Base-by-base conservation (phyloP, 1,140 invertebrate genomes). In the Camponotus vicinus region DNA sequence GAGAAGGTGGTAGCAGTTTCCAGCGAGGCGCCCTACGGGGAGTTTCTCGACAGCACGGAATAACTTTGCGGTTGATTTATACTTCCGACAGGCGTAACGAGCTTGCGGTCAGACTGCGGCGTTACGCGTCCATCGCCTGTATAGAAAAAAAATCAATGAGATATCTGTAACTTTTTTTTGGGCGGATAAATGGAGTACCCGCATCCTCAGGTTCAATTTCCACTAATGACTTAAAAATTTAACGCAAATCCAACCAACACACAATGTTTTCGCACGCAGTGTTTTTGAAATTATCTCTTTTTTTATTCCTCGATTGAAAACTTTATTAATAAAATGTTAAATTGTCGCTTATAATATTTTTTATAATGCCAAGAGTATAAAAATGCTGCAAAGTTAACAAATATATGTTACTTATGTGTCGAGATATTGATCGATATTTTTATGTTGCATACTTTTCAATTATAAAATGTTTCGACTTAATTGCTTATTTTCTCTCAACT, bases 21-120 rank as follows among this genome's bases (percentile, higher is more conserved):
- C 89, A 79, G 18, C 69, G 69, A 67, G 77, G 64, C 40, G 73
- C 67, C 84, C 78, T 90, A 82, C 78, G 57, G 78, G 83, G 78
- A 91, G 66, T 82, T 82, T 18, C 64, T 55, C 76, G 85, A 69
- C 89, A 52, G 61, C 32, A 77, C 73, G 88, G 78, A 91, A 91
- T 90, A 91, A 88, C 89, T 90, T 90, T 88, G 67, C 89, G 73
- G 75, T 90, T 91, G 80, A 91, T 91, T 90, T 91, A 90, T 91
- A 90, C 87, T 90, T 91, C 87, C 90, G 89, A 90, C 89, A 89
- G 69, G 70, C 87, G 79, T 89, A 91, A 91, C 90, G 90, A 91
- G 89, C 87, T 91, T 85, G 79, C 90, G 89, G 70, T 73, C 88
- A 59, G 67, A 63, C 66, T 59, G 78, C 59, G 70, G 69, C 83